These are phyloP conservation scores for Piscicola geometra DNA, from an alignment of 2,888 invertebrate species.

Conservation along the genomic window DNA sequence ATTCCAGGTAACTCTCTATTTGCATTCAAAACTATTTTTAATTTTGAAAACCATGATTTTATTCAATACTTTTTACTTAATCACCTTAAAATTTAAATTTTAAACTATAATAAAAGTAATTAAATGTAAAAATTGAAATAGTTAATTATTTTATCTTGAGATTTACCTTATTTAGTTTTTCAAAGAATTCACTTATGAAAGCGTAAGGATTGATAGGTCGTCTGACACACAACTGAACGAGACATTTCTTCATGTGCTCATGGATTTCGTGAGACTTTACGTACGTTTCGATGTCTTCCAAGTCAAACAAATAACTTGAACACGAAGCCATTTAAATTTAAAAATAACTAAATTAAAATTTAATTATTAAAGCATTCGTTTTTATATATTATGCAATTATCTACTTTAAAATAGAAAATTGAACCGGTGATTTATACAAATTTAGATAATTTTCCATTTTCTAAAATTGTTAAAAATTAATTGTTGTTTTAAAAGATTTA, in stretches of 20 bases:
- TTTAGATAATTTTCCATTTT: background rate
- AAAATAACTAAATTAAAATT: background rate
- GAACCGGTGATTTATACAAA: no score
- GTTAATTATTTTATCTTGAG: background rate
- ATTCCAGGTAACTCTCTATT: no score
- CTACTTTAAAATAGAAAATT: no score
- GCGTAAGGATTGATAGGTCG: conserved; percentile 92
- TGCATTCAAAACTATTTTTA: no score
- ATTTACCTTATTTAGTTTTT: conserved; percentile 90
- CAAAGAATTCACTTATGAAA: conserved; percentile 93
- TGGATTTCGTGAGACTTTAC: conserved; percentile 95
- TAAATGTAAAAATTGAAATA: background rate
- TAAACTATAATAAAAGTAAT: background rate
- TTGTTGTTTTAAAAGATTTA: background rate
- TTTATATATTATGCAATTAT: no score
- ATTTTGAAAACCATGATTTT: no score
- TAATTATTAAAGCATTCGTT: no score
- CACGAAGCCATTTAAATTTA: background rate
- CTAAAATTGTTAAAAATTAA: background rate
- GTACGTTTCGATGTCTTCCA: conserved; percentile 95
- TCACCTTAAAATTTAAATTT: background rate
- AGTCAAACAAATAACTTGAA: conserved; percentile 64
- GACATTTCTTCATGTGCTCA: conserved; percentile 87
- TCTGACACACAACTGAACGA: conserved; percentile 93
- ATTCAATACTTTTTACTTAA: background rate